A percentile compares a stretch with the other conserved stretches of the same genome.
Conservation (phyloP, 2,888 invertebrate genomes). For the Eupelmus urozonus region DNA sequence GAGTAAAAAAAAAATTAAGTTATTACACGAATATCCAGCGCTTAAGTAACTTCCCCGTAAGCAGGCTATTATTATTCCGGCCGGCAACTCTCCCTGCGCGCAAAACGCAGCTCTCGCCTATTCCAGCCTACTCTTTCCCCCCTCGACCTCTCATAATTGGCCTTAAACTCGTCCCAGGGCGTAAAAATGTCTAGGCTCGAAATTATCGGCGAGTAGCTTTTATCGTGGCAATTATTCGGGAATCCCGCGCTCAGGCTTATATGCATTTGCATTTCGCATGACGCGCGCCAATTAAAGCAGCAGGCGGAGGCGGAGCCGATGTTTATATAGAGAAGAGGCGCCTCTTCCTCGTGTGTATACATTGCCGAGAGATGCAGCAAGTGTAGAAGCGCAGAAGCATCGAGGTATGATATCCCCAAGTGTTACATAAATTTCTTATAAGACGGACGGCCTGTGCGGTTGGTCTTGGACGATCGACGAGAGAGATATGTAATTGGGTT, state of each 20-base stretch:
- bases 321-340: not conserved
- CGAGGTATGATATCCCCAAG: not conserved
- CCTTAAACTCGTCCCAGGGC: constrained; percentile 25
- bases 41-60: no score
- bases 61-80: no score
- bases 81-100: no score
- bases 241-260: not conserved
- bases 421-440: constrained; percentile 34
- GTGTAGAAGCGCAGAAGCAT: not conserved
- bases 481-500: constrained; percentile 45
- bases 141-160: not conserved
- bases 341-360: not conserved
- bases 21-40: not conserved
- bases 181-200: not conserved
- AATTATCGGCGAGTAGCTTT: not conserved
- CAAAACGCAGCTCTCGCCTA: no score
- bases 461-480: no score
- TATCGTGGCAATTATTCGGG: constrained; percentile 31
- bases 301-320: constrained; percentile 29
- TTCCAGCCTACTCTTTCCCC: no score
- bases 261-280: constrained; percentile 34
- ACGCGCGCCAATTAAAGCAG: constrained; percentile 40
- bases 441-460: no score
- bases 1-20: no score
- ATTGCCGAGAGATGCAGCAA: no score